These are phyloP conservation scores for Hydrozoanthus gracilis DNA, from an alignment of 92 coral and sea anemone species.

Conservation along the genomic window DNA sequence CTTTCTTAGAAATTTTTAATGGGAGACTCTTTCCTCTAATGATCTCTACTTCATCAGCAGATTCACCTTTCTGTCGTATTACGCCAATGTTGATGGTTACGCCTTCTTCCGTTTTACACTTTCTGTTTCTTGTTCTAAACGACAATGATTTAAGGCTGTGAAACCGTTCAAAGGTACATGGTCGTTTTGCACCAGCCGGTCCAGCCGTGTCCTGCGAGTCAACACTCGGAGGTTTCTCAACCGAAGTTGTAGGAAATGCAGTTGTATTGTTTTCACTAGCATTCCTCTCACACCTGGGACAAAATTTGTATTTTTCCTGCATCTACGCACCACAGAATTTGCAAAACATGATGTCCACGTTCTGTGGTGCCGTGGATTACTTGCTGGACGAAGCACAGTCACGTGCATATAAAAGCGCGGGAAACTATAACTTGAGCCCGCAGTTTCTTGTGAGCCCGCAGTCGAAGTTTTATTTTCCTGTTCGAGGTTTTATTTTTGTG, in stretches of 20 bases:
- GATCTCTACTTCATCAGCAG: conserved; percentile 33
- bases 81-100: conserved; percentile 42
- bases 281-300: conserved; percentile 26
- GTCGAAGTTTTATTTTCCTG: conserved; percentile 19
- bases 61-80: conserved; percentile 42
- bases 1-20: conserved; percentile 40
- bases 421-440: conserved; percentile 23
- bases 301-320: conserved; percentile 31
- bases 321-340: conserved; percentile 36
- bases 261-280: conserved; percentile 25
- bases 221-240: conserved; percentile 24
- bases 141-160: conserved; percentile 29
- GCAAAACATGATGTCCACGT: conserved; percentile 30
- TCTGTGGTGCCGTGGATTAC: conserved; percentile 27
- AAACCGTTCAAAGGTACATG: conserved; percentile 39
- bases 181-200: conserved; percentile 23
- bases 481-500: conserved; percentile 12
- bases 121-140: conserved; percentile 49
- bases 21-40: conserved; percentile 49
- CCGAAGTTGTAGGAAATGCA: conserved; percentile 30
- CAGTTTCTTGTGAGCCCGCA: conserved; percentile 6
- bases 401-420: conserved; percentile 35
- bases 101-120: conserved; percentile 48
- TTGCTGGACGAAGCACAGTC: conserved; percentile 8
- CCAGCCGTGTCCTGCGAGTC: conserved; percentile 29